Percentiles rank a stretch among this genome's conserved stretches.
These are phyloP conservation scores for Plestiodon gilberti DNA, from an alignment of 2,113 vertebrate species.

Conservation along the genomic window DNA sequence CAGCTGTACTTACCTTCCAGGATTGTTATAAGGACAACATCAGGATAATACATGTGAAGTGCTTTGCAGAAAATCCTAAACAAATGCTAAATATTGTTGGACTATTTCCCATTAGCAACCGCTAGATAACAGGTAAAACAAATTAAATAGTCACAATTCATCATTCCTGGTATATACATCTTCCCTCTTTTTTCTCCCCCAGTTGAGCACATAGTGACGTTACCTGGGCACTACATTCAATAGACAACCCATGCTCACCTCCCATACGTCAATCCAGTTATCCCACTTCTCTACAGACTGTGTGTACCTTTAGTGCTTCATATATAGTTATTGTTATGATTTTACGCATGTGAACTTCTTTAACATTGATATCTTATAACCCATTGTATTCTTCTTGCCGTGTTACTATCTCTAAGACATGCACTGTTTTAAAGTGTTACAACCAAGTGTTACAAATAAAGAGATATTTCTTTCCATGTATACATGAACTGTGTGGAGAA, in stretches of 20 bases:
- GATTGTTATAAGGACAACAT: no score
- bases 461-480: not conserved
- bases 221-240: not conserved
- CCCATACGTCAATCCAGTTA: not conserved
- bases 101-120: not conserved
- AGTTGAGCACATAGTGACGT: not conserved
- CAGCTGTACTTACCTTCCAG: no score
- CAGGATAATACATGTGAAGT: no score
- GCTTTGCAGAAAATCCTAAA: no score
- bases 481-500: not conserved
- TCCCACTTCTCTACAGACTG: not conserved
- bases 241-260: not conserved
- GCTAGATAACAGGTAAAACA: not conserved
- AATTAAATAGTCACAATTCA: not conserved
- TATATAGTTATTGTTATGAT: not conserved
- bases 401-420: constrained; percentile 29
- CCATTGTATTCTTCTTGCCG: not conserved
- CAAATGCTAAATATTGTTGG: no score
- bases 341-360: not conserved
- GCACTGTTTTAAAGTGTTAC: constrained; percentile 8
- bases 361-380: not conserved
- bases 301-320: accelerated
- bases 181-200: not conserved
- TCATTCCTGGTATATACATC: no score
- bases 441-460: not conserved